These are phyloP conservation scores for Tokudaia tokunoshimensis DNA, from an alignment of 2,797 vertebrate species.

Conservation along the genomic window DNA sequence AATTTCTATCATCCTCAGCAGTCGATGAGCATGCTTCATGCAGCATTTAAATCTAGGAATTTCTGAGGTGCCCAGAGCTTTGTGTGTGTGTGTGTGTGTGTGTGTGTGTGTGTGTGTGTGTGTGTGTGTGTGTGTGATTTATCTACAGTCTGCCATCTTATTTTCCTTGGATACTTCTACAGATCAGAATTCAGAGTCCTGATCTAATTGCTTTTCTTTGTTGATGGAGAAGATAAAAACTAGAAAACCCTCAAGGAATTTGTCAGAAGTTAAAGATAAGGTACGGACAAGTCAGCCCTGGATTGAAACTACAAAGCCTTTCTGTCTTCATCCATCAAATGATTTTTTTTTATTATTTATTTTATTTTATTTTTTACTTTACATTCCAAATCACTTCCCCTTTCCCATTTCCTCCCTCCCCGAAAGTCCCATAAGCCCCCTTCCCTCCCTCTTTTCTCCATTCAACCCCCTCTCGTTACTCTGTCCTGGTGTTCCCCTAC, in stretches of 20 bases:
- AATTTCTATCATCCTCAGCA: background rate
- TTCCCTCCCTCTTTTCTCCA: too few species aligned
- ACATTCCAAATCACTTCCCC: too few species aligned
- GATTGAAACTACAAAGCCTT: background rate
- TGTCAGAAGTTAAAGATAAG: background rate
- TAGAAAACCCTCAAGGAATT: constrained; percentile 34
- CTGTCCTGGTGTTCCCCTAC: too few species aligned
- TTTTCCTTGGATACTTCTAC: constrained; percentile 12
- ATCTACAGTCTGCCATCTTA: background rate
- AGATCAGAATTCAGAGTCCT: background rate
- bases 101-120: too few species aligned
- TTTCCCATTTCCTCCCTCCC: too few species aligned
- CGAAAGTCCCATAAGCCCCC: too few species aligned
- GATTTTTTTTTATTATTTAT: too few species aligned
- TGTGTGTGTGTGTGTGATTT: too few species aligned
- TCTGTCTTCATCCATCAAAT: background rate
- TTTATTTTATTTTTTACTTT: too few species aligned
- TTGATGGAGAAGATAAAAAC: background rate
- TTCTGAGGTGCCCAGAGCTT: background rate
- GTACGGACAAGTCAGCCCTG: background rate
- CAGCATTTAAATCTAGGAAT: background rate
- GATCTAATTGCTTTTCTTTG: background rate
- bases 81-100: too few species aligned
- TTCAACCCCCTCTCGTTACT: too few species aligned
- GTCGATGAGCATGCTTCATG: background rate